Base-by-base conservation (phyloP, 2,888 invertebrate genomes). In the Galerucella calmariensis region DNA sequence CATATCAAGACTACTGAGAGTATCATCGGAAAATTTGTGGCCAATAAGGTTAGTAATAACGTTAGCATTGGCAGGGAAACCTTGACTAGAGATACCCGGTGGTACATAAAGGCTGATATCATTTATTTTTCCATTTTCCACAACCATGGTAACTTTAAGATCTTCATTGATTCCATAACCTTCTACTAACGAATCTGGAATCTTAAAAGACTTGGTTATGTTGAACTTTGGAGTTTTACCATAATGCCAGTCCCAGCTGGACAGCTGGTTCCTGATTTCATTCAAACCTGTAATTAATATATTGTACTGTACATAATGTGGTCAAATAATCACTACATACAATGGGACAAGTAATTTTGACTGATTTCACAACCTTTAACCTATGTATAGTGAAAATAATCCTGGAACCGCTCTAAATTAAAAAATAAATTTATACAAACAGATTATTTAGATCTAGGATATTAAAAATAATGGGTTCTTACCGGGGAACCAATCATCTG, bases 401-500 rank as follows among this genome's bases (percentile, higher is more conserved):
- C 4, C 2, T 27, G 27, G 27, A 27, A 27, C 27, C 2, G 2
- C 2, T 27, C 27, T 3, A 4, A 27, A 27, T 4, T 27, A 27
- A 27, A 27, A 27, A 3, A 27, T 27, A 27, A 27, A 27, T 27
- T 27, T 27, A 27, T 27, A 6, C 0, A 35, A 35, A 5, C 5
- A 41, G 1, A 41, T 41, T 41, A 20, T 8, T 58, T 58, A 14
- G 11, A 58, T 2, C 20, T 20, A 10, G 10, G 0, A 16, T 58
- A 20, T 58, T 58, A 58, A 12, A 65, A 16, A 44, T 41, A n/a
- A 44, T 11, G n/a, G 20, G 41, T 27, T 62, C 67, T 24, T 85
- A 92, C 94, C 95, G 85, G 95, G 95, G 86, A 95, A 97, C 94
- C 95, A 95, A 79, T 93, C 92, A 81, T 97, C 94, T 0, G 94